Conservation (phyloP, 2,113 vertebrate species). For the Equus przewalskii region DNA sequence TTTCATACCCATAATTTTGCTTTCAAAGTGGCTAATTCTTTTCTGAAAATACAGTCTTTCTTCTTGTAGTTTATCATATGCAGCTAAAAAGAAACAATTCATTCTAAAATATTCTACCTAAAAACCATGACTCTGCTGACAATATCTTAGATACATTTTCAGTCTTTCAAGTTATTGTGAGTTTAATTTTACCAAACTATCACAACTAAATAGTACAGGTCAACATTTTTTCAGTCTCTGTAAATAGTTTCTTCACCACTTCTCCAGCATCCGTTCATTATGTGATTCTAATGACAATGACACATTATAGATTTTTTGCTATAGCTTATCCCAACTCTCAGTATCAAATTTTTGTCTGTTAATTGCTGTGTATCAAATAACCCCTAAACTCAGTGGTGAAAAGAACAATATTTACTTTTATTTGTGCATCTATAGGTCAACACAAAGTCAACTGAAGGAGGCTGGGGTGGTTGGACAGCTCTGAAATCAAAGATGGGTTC, state of each 20-base stretch:
- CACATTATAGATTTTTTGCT: background rate
- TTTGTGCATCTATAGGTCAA: background rate
- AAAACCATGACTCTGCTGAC: background rate
- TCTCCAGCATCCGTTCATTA: background rate
- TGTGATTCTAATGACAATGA: background rate
- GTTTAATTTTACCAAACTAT: background rate
- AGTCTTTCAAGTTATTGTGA: background rate
- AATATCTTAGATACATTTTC: background rate
- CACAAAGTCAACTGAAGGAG: background rate
- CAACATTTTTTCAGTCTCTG: background rate
- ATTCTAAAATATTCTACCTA: background rate
- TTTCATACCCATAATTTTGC: background rate
- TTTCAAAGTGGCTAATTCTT: background rate
- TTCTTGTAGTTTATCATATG: background rate
- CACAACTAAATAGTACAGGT: background rate
- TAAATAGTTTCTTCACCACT: background rate
- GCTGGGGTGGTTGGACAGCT: rapidly evolving
- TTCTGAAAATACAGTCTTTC: background rate
- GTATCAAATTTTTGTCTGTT: background rate
- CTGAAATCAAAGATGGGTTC: background rate
- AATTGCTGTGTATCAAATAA: background rate
- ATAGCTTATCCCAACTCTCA: background rate
- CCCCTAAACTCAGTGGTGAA: background rate
- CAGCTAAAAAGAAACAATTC: background rate
- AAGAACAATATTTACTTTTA: background rate